phyloP scores from a whole-genome alignment of 2,888 invertebrate genomes.

The Netelia inedita region DNA sequence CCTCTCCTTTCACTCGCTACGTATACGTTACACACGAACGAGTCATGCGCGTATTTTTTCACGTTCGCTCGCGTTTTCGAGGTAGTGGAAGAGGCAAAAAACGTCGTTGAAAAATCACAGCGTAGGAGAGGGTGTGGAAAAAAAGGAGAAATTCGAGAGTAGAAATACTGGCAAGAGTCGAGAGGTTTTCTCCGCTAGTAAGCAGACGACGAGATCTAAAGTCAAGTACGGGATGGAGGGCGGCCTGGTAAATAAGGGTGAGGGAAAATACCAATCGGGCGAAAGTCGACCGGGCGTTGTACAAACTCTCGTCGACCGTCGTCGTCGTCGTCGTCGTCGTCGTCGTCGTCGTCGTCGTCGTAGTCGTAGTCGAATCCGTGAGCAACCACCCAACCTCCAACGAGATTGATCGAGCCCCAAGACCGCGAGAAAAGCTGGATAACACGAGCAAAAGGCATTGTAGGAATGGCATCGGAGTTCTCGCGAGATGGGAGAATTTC shows the following conservation, averaged over 20 bases:
- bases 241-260: slow-evolving; percentile 53
- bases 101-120: neutral
- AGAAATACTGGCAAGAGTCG: slow-evolving; percentile 15
- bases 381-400: neutral
- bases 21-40: neutral
- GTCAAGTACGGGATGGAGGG: slow-evolving; percentile 11
- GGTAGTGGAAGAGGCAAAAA: neutral
- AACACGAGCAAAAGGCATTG: slow-evolving; percentile 9
- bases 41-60: neutral
- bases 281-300: slow-evolving; percentile 40
- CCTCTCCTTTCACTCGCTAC: neutral
- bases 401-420: slow-evolving; percentile 52
- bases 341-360: slow-evolving; percentile 28
- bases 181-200: slow-evolving; percentile 2
- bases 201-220: slow-evolving; percentile 22
- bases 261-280: slow-evolving; percentile 52
- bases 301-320: slow-evolving; percentile 57
- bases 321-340: slow-evolving; percentile 21
- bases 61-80: neutral
- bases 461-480: slow-evolving; percentile 2
- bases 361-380: no score
- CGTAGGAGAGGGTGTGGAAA: neutral
- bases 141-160: slow-evolving; percentile 6
- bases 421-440: slow-evolving; percentile 24
- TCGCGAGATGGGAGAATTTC: slow-evolving; percentile 7